These are phyloP conservation scores for Malacosoma neustria DNA, from an alignment of 2,888 invertebrate genomes.

Conservation along the genomic window DNA sequence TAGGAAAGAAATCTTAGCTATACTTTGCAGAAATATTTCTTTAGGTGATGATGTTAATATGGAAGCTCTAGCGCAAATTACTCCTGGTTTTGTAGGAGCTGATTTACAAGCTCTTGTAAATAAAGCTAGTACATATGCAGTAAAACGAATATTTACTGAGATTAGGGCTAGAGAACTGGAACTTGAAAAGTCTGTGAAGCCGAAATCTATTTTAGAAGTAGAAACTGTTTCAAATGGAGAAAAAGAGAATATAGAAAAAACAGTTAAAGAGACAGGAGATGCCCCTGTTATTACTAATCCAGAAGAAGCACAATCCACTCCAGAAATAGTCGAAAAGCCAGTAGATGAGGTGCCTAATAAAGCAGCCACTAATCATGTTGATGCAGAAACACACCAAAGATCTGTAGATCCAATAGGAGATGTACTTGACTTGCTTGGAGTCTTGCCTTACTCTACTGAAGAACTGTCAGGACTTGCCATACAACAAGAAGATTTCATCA, in stretches of 20 bases:
- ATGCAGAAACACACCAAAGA: slow-evolving; percentile 18
- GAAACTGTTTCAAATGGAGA: slow-evolving; percentile 54
- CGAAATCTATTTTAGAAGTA: slow-evolving; percentile 25
- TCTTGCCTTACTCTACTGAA: slow-evolving; percentile 76
- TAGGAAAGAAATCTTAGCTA: slow-evolving; percentile 84
- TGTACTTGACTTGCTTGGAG: slow-evolving; percentile 79
- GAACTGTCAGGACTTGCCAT: slow-evolving; percentile 80
- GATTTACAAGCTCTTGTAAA: slow-evolving; percentile 91
- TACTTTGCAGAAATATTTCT: slow-evolving; percentile 81
- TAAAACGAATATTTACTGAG: slow-evolving; percentile 75
- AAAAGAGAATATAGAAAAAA: slow-evolving; percentile 31
- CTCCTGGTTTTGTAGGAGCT: slow-evolving; percentile 97
- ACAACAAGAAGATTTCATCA: slow-evolving; percentile 83
- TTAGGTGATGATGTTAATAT: slow-evolving; percentile 82
- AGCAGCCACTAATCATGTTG: slow-evolving; percentile 18
- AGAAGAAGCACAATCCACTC: slow-evolving; percentile 17
- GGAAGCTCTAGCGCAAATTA: slow-evolving; percentile 83
- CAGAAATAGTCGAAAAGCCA: slow-evolving; percentile 21
- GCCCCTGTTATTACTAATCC: slow-evolving; percentile 14
- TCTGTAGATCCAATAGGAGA: slow-evolving; percentile 52
- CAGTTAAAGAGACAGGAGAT: slow-evolving; percentile 21
- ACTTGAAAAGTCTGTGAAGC: slow-evolving; percentile 13
- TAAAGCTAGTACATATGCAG: slow-evolving; percentile 91
- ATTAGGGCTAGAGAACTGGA: slow-evolving; percentile 30
- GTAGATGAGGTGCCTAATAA: slow-evolving; percentile 21